Evolutionary conservation across 2,113 vertebrate genomes (phyloP), one percentile per base, ranked within the genome.

Genomic region (Lepus timidus): DNA sequence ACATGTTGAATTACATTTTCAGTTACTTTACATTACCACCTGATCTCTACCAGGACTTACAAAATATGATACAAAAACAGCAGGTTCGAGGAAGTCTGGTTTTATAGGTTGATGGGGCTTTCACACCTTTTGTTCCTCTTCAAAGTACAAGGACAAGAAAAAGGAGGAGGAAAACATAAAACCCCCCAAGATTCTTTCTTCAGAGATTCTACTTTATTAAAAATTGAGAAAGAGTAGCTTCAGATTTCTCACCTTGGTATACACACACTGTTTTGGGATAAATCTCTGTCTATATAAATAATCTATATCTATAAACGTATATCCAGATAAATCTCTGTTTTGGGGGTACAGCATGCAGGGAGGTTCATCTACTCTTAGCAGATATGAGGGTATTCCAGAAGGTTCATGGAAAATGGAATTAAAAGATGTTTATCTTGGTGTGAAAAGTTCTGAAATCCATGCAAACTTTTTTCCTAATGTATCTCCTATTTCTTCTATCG

Each of bases 31-130:
- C 33, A 75, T n/a, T 81, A 90, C 39, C 90, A 44, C 36, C 49
- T 44, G 61, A 88, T 90, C 19, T 58, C 49, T 93, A 83, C 3
- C 39, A 84, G 85, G 68, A 92, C 75, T 68, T 64, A 64, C 73
- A 92, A 96, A 90, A 91, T 55, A 85, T 13, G 31, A 82, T 90
- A 94, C 52, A 91, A 74, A 96, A 93, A 29, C 10, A 88, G 64
- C 4, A 88, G 62, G 75, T 2, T 79, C 49, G 36, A 93, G 88
- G 51, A 94, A 83, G 80, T 9, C 22, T 55, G 52, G 8, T 91
- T 96, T 75, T 91, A 12, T 76, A 39, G 52, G 33, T 22, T 89
- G n/a, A 78, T 51, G 29, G 31, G 19, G 85, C 94, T 94, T 96
- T 90, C 58, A 88, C 31, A 73, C 1, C 9, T 19, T 27, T 82